phyloP scores from a whole-genome alignment of 1,140 invertebrate genomes.

The Scaptomyza hsui region DNA sequence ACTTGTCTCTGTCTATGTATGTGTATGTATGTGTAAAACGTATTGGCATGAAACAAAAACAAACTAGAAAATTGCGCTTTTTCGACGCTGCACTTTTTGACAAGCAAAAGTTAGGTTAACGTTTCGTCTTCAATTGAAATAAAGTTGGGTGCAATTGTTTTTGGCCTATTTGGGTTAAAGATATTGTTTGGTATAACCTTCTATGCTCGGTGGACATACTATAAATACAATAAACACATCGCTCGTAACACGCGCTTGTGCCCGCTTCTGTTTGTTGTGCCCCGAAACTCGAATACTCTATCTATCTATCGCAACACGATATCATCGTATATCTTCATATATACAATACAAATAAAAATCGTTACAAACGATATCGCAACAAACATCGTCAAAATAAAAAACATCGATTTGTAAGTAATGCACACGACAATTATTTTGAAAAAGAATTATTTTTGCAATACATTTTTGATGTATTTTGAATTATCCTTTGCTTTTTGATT shows the following conservation, averaged over 20 bases:
- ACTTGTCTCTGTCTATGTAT: constrained; percentile 11
- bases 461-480: constrained; percentile 20
- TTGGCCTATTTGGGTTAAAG: constrained; percentile 62
- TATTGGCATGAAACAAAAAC: constrained; percentile 31
- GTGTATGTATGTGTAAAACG: constrained; percentile 44
- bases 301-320: constrained; percentile 38
- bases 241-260: constrained; percentile 70
- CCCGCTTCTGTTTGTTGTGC: constrained; percentile 73
- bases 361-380: constrained; percentile 31
- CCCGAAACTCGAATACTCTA: constrained; percentile 45
- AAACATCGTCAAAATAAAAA: constrained; percentile 54
- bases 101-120: constrained; percentile 16
- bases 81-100: constrained; percentile 67
- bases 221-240: background rate
- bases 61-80: constrained; percentile 75
- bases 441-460: constrained; percentile 27
- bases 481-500: constrained; percentile 24
- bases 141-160: constrained; percentile 55
- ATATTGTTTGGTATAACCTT: constrained; percentile 56
- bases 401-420: constrained; percentile 76
- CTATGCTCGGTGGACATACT: constrained; percentile 69
- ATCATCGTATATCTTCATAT: constrained; percentile 34
- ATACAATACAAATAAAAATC: constrained; percentile 21
- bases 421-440: constrained; percentile 42
- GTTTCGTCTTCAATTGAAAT: constrained; percentile 80